Evolutionary conservation across 2,888 invertebrate genomes (phyloP).

Genomic region (Drosophila hamatofila): DNA sequence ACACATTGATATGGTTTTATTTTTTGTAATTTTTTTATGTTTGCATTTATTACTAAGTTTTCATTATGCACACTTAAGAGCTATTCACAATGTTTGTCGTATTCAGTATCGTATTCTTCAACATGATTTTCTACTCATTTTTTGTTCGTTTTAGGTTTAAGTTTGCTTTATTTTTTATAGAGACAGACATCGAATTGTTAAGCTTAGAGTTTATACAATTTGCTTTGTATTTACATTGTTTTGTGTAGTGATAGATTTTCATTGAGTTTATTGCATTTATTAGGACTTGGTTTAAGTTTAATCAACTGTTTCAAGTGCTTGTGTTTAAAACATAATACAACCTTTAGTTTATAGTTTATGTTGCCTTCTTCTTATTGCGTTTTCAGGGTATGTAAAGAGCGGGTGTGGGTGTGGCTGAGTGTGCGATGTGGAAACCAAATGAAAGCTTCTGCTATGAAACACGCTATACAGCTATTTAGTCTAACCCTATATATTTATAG

Average conservation of each 20-base stretch:
- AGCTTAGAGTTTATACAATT: constrained; percentile 64
- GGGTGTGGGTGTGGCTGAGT: not conserved
- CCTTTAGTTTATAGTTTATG: constrained; percentile 61
- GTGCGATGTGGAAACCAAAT: constrained; percentile 45
- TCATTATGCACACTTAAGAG: constrained; percentile 73
- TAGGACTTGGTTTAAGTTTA: constrained; percentile 59
- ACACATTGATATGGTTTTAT: constrained; percentile 28
- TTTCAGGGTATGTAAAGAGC: constrained; percentile 17
- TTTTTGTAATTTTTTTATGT: constrained; percentile 23
- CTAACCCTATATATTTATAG: constrained; percentile 27
- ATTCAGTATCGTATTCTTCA: constrained; percentile 55
- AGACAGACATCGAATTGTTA: constrained; percentile 59
- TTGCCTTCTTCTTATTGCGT: constrained; percentile 20
- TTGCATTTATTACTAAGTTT: constrained; percentile 69
- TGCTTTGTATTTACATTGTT: constrained; percentile 51
- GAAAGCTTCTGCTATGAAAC: constrained; percentile 41
- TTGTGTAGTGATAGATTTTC: constrained; percentile 42
- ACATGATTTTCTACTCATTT: constrained; percentile 16
- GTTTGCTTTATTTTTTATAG: constrained; percentile 20
- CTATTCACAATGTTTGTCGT: constrained; percentile 74
- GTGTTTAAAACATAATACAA: constrained; percentile 75
- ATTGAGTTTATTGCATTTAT: constrained; percentile 59
- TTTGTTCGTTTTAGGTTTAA: constrained; percentile 3
- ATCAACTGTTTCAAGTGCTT: constrained; percentile 35
- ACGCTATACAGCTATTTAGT: constrained; percentile 36